Evolutionary conservation across 2,888 invertebrate genomes (phyloP).

Genomic region (Agrilus mali): DNA sequence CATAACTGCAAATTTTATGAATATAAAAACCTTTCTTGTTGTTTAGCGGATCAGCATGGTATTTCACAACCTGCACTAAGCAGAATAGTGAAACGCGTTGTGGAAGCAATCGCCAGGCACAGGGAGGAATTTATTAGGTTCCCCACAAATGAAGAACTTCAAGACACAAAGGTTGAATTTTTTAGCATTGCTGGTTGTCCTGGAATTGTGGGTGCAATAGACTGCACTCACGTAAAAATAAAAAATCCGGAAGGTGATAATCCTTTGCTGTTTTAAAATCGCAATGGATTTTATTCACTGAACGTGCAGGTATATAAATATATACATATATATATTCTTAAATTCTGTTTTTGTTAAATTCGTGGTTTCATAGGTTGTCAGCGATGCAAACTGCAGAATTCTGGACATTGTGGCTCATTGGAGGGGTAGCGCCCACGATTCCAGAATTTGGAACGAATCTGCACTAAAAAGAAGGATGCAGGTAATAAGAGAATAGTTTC

Average conservation of each 20-base stretch:
- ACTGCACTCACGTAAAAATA: conserved; percentile 1
- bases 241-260: background rate
- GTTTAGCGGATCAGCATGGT: background rate
- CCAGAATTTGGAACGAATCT: too few species aligned
- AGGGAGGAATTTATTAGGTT: background rate
- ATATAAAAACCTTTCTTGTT: too few species aligned
- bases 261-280: background rate
- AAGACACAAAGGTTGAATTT: background rate
- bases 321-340: too few species aligned
- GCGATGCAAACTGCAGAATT: too few species aligned
- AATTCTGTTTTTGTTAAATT: too few species aligned
- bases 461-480: too few species aligned
- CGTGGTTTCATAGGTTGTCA: background rate
- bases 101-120: background rate
- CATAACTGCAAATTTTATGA: too few species aligned
- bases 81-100: too few species aligned
- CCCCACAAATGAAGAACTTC: background rate
- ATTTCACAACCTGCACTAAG: background rate
- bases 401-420: too few species aligned
- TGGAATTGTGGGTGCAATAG: background rate
- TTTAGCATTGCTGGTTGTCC: too few species aligned
- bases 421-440: too few species aligned
- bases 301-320: background rate
- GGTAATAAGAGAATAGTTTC: too few species aligned
- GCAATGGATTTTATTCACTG: background rate